A percentile compares a stretch with the other conserved stretches of the same genome.
These are phyloP conservation scores for Tringa solitaria DNA, from an alignment of 2,113 vertebrate species.

Conservation along the genomic window DNA sequence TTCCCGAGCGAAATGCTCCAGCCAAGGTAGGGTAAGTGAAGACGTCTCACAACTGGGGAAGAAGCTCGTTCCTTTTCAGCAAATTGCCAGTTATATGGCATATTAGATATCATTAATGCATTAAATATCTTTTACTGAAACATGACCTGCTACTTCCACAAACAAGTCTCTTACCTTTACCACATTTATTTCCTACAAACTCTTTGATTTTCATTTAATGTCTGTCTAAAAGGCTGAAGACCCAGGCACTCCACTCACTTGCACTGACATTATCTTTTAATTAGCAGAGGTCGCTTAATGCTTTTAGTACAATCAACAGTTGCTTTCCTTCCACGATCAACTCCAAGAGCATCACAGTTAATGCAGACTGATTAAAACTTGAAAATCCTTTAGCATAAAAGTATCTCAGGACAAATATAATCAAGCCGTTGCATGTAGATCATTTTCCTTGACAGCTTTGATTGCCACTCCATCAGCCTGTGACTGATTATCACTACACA, in stretches of 20 bases:
- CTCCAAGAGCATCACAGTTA: slow-evolving; percentile 22
- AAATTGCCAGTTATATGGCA: neutral
- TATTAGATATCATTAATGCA: neutral
- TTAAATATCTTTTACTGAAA: neutral
- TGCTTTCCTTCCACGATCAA: slow-evolving; percentile 23
- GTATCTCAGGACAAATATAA: neutral
- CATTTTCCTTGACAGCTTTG: slow-evolving; percentile 19
- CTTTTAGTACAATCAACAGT: slow-evolving; percentile 60
- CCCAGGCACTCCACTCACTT: slow-evolving; percentile 49
- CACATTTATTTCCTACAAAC: slow-evolving; percentile 61
- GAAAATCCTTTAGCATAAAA: neutral
- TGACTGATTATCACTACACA: neutral
- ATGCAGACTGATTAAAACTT: slow-evolving; percentile 48
- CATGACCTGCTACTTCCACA: neutral
- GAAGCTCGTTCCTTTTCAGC: neutral
- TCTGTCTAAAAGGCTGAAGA: slow-evolving; percentile 66
- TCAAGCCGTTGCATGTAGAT: neutral
- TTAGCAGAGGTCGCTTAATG: slow-evolving; percentile 71
- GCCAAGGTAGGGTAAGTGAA: neutral
- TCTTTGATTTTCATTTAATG: slow-evolving; percentile 53
- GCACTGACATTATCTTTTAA: slow-evolving; percentile 73
- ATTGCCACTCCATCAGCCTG: neutral
- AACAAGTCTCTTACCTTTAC: slow-evolving; percentile 25
- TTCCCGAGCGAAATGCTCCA: neutral
- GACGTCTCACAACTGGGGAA: neutral